Evolutionary conservation across 2,797 vertebrate species (phyloP).

Genomic region (Bradypodion ventrale): DNA sequence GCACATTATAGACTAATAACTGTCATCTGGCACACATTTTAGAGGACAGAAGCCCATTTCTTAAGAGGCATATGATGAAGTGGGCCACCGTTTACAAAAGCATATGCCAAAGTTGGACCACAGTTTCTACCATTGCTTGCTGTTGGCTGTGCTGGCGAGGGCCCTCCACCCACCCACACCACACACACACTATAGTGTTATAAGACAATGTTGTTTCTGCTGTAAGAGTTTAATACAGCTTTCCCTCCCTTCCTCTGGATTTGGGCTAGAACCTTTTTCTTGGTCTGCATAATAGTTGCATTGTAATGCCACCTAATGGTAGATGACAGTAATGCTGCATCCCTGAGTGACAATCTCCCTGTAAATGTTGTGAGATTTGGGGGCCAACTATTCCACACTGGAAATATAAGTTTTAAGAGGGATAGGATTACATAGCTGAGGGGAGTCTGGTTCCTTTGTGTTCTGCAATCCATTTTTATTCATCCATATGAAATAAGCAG

Average conservation of each 20-base stretch:
- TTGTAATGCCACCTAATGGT: slow-evolving; percentile 56
- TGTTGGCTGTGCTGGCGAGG: no score
- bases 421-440: not conserved
- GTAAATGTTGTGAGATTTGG: not conserved
- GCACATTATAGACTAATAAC: not conserved
- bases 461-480: not conserved
- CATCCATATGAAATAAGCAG: not conserved
- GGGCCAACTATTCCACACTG: not conserved
- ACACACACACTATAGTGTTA: not conserved
- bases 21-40: not conserved
- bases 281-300: not conserved
- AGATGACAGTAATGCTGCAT: not conserved
- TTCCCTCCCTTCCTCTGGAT: not conserved
- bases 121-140: no score
- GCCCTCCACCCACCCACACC: no score
- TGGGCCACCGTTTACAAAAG: not conserved
- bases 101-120: no score
- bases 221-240: not conserved
- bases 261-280: not conserved
- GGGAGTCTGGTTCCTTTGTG: not conserved
- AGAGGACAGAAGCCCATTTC: not conserved
- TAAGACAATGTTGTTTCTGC: not conserved
- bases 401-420: not conserved
- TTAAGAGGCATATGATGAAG: not conserved
- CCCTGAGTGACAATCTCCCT: rapidly evolving